Conservation (phyloP, 2,113 vertebrate genomes). For the Erythrocercus mccallii region DNA sequence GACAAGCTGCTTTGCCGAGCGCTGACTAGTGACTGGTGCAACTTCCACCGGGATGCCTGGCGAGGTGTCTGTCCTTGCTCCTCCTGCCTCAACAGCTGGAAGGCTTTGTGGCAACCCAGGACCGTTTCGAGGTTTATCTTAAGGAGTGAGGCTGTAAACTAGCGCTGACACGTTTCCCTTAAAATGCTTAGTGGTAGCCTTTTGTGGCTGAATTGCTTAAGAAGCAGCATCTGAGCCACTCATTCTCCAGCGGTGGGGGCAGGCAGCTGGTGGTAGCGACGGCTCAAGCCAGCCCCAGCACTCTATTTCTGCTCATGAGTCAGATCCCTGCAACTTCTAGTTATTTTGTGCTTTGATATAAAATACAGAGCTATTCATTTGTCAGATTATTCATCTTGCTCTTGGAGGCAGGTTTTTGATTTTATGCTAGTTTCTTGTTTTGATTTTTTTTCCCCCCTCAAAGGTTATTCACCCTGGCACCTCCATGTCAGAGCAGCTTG, state of each 20-base stretch:
- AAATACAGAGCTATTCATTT: background rate
- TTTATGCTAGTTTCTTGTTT: background rate
- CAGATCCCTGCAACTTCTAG: background rate
- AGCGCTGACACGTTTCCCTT: background rate
- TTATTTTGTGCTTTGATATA: background rate
- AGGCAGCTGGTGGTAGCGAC: background rate
- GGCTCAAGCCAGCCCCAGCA: background rate
- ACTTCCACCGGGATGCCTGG: background rate
- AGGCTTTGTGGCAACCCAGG: background rate
- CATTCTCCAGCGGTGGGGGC: background rate
- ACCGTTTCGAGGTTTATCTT: background rate
- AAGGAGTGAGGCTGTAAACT: background rate
- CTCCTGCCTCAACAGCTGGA: background rate
- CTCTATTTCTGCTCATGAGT: slow-evolving; percentile 33
- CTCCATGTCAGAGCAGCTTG: background rate
- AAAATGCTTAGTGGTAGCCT: background rate
- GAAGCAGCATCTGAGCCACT: background rate
- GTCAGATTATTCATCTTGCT: slow-evolving; percentile 35
- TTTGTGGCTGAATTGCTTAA: slow-evolving; percentile 10
- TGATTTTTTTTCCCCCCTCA: background rate
- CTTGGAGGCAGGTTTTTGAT: background rate
- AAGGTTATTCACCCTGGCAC: slow-evolving; percentile 33
- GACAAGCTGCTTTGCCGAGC: background rate
- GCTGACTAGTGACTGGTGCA: background rate
- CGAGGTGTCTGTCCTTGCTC: background rate